Base-by-base conservation (phyloP, 2,113 vertebrate genomes). In the Notarius lentiginosus region DNA sequence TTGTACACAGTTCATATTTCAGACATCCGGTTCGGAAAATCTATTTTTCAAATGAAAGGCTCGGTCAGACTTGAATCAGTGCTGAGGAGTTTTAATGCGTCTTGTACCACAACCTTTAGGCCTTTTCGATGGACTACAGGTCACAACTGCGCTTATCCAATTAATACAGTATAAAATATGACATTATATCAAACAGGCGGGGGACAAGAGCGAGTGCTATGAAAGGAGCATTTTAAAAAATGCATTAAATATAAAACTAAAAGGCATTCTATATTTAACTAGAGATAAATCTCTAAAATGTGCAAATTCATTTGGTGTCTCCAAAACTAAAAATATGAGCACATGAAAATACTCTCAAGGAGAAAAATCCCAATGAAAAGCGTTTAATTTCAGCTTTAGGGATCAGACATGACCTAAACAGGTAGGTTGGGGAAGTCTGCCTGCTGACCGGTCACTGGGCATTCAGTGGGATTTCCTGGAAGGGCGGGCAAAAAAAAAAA, bases 381-480 rank as follows among this genome's bases (percentile, higher is more conserved):
- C 72, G 22, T 70, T 58, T 24, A 47, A 34, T 12, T 84, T 17
- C 24, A 41, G 8, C 24, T 53, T 76, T 10, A 84, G 58, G 22
- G 7, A 55, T 47, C 17, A 56, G n/a, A 18, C 18, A n/a, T 34
- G 63, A 84, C 4, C 27, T 68, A 18, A 20, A 22, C 7, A 47
- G 87, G 73, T 30, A 30, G 3, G 17, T 17, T 63, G 4, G 81
- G 20, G 20, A 27, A 8, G 22, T 68, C 85, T 58, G 14, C 1
- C 8, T 66, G 12, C 77, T 66, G 89, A 76, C 15, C 89, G 12
- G 15, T 88, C 92, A 95, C 90, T 92, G 93, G 60, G 92, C 93
- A 92, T 86, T 92, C 88, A 92, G 90, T 30, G 95, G 94, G 12
- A 95, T 87, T 83, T 96, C 95, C 94, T 95, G 87, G 83, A 79